Conservation (phyloP, 2,888 invertebrate genomes). For the Calameuta pallipes region DNA sequence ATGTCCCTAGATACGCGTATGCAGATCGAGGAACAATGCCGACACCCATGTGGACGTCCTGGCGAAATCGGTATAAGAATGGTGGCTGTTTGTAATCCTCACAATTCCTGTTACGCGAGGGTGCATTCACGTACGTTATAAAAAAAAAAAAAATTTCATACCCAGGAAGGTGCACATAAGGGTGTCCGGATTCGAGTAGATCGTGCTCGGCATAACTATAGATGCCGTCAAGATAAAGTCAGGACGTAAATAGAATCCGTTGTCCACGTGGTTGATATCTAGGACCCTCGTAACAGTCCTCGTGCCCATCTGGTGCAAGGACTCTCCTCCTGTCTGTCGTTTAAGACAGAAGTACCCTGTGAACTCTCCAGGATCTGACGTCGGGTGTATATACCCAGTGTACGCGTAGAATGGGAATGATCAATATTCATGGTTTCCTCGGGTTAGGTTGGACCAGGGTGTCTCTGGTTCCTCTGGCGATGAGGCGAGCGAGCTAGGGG, state of each 20-base stretch:
- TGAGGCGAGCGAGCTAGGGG: constrained; percentile 11
- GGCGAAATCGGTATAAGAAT: neutral
- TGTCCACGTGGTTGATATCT: constrained; percentile 14
- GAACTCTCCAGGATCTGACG: neutral
- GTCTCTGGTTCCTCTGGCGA: constrained; percentile 15
- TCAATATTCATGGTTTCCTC: constrained; percentile 62
- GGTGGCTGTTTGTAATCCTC: neutral
- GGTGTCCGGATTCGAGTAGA: constrained; percentile 28
- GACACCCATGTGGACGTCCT: neutral
- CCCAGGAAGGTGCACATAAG: neutral
- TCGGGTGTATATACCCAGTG: neutral
- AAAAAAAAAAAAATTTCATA: neutral
- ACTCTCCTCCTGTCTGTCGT: constrained; percentile 17
- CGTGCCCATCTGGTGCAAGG: constrained; percentile 23
- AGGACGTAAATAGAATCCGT: constrained; percentile 46
- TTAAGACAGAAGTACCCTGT: neutral
- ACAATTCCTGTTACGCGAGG: neutral
- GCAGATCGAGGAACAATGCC: neutral
- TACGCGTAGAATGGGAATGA: constrained; percentile 54
- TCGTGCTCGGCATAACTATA: constrained; percentile 63
- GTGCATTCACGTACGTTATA: neutral
- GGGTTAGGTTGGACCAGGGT: constrained; percentile 19
- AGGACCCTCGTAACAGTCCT: constrained; percentile 11
- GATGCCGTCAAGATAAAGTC: constrained; percentile 60
- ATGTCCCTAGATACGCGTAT: neutral